Conservation (phyloP, 1,140 invertebrate species). For the Drosophila pallidifrons region DNA sequence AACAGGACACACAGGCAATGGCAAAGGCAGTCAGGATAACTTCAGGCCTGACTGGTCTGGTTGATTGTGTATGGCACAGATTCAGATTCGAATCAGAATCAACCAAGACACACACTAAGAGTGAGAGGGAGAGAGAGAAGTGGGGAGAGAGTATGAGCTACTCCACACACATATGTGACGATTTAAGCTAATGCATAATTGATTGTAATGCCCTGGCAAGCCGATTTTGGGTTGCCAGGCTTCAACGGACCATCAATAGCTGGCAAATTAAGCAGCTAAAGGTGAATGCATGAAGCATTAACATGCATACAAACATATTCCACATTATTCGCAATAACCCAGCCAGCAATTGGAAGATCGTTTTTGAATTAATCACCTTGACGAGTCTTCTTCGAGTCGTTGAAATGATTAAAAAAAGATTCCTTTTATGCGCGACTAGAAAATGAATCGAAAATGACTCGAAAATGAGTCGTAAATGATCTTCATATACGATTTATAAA, state of each 20-base stretch:
- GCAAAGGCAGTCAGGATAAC: slow-evolving; percentile 42
- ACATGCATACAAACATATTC: slow-evolving; percentile 31
- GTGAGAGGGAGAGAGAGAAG: not conserved
- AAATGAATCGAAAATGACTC: no score
- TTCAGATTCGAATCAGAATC: slow-evolving; percentile 23
- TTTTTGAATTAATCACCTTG: no score
- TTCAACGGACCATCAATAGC: slow-evolving; percentile 25
- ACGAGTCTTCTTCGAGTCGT: no score
- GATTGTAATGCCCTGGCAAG: slow-evolving; percentile 62
- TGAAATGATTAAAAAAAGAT: no score
- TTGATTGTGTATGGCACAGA: slow-evolving; percentile 24
- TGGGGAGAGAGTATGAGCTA: not conserved
- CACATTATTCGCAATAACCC: slow-evolving; percentile 28
- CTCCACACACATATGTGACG: slow-evolving; percentile 56
- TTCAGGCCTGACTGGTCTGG: slow-evolving; percentile 44
- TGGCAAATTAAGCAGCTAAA: slow-evolving; percentile 57
- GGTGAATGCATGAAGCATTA: slow-evolving; percentile 32
- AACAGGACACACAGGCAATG: slow-evolving; percentile 16
- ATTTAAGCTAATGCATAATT: slow-evolving; percentile 72
- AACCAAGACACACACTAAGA: not conserved
- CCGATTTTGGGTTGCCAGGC: slow-evolving; percentile 52
- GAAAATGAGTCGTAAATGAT: no score
- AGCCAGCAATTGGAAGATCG: no score
- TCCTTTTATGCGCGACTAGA: no score
- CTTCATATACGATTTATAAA: no score